Evolutionary conservation across 1,140 invertebrate species (phyloP), one percentile per base, ranked within the genome.

Genomic region (Ptiloglossa arizonensis): DNA sequence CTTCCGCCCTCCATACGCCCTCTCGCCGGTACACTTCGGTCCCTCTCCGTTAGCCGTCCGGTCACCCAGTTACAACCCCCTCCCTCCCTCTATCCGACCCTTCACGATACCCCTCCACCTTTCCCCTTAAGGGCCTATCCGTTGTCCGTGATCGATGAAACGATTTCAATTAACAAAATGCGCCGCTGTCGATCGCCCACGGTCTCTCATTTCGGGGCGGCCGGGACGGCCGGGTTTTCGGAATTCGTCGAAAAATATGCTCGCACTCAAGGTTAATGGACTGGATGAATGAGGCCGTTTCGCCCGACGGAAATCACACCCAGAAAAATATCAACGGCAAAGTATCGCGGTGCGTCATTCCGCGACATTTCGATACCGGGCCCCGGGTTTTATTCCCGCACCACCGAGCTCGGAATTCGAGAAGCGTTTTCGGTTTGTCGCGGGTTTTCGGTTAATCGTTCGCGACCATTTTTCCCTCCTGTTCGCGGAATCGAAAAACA

Each of bases 101-200:
- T n/a, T n/a, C n/a, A n/a, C n/a, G n/a, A n/a, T n/a, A n/a, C n/a
- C n/a, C n/a, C n/a, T n/a, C n/a, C n/a, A n/a, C n/a, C 15, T 35
- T 29, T 24, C 63, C 57, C 67, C 57, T 79, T 52, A 68, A 79
- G 69, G 54, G 74, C 56, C 44, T 57, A 67, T 74, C 74, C 62
- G 80, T 80, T 73, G 73, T 68, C 64, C 59, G 81, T 83, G 84
- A 88, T 88, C 84, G 82, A 88, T 87, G 84, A 73, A 88, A 89
- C 83, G 85, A 82, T 88, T 87, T 89, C 86, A 88, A 88, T 87
- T 87, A 89, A 86, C 86, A 85, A 87, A 89, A 88, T 87, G 82
- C 74, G 71, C 67, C 75, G 60, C 63, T 17, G 69, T 78, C 72
- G 81, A 80, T 86, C 81, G 44, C 72, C 67, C 2, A 11, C 60